Percentiles rank a stretch among this genome's conserved stretches.
Evolutionary conservation across 1,140 invertebrate genomes (phyloP).

Genomic region (Trichonephila clavipes): DNA sequence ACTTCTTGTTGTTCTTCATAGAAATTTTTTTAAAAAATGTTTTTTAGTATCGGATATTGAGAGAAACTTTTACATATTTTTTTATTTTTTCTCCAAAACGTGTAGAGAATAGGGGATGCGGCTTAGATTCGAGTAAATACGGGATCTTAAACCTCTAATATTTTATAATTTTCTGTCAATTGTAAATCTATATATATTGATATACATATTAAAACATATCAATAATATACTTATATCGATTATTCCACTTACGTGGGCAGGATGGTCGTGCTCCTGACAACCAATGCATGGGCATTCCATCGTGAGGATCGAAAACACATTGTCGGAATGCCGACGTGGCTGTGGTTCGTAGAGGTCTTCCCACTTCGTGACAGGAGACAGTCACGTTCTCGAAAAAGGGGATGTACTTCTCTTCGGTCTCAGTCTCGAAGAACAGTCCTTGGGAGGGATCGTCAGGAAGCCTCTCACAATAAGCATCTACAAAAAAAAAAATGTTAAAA

Average conservation of each 20-base stretch:
- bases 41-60: too few species aligned
- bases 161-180: too few species aligned
- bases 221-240: too few species aligned
- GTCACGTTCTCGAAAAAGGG: conserved; percentile 95
- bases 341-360: conserved; percentile 89
- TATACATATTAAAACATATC: too few species aligned
- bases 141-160: too few species aligned
- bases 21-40: too few species aligned
- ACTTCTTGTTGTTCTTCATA: too few species aligned
- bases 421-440: conserved; percentile 86
- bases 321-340: conserved; percentile 92
- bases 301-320: conserved; percentile 95
- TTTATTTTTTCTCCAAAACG: too few species aligned
- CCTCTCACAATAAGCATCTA: conserved; percentile 93
- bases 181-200: too few species aligned
- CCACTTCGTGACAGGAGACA: conserved; percentile 88
- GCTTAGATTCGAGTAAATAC: too few species aligned
- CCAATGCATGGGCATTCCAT: conserved; percentile 95
- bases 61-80: too few species aligned
- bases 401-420: conserved; percentile 90
- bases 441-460: conserved; percentile 93
- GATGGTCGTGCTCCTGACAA: conserved; percentile 91
- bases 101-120: too few species aligned
- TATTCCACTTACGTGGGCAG: conserved; percentile 84
- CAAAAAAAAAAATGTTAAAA: conserved; percentile 77